A percentile compares a stretch with the other conserved stretches of the same genome.
phyloP scores from a whole-genome alignment of 2,888 invertebrate genomes.

The Cremastinae sp. region DNA sequence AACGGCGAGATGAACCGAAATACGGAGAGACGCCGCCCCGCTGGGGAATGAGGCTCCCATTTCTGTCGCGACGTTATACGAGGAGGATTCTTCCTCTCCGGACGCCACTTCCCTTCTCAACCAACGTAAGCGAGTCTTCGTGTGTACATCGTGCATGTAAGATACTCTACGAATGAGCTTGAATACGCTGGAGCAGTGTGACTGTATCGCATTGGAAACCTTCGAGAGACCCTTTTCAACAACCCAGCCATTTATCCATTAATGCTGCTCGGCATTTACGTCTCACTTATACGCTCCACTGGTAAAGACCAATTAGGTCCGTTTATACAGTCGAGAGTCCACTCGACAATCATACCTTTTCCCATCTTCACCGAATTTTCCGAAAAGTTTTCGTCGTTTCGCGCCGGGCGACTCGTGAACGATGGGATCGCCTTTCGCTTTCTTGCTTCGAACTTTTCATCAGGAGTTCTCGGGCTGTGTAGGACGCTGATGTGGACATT shows the following conservation, averaged over 20 bases:
- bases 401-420: too few relatives aligned
- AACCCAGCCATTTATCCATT: conserved; percentile 41
- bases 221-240: conserved; percentile 38
- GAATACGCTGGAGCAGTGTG: background rate
- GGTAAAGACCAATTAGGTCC: conserved; percentile 30
- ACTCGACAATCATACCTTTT: too few relatives aligned
- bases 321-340: conserved; percentile 23
- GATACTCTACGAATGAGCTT: background rate
- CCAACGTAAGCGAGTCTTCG: background rate
- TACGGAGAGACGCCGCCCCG: conserved; percentile 27
- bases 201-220: conserved; percentile 28
- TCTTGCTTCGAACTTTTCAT: too few relatives aligned
- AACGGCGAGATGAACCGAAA: conserved; percentile 33
- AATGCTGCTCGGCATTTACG: conserved; percentile 46
- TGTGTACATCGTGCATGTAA: background rate
- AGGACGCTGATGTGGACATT: too few relatives aligned
- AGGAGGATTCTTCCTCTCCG: conserved; percentile 22
- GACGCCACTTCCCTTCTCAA: conserved; percentile 22
- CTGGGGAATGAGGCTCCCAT: conserved; percentile 18
- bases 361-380: conserved; percentile 10
- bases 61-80: conserved; percentile 38
- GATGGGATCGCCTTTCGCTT: too few relatives aligned
- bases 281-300: conserved; percentile 32
- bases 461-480: too few relatives aligned
- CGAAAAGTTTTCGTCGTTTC: background rate